These are phyloP conservation scores for Erpetoichthys calabaricus DNA, from an alignment of 2,797 vertebrate genomes.

Conservation along the genomic window DNA sequence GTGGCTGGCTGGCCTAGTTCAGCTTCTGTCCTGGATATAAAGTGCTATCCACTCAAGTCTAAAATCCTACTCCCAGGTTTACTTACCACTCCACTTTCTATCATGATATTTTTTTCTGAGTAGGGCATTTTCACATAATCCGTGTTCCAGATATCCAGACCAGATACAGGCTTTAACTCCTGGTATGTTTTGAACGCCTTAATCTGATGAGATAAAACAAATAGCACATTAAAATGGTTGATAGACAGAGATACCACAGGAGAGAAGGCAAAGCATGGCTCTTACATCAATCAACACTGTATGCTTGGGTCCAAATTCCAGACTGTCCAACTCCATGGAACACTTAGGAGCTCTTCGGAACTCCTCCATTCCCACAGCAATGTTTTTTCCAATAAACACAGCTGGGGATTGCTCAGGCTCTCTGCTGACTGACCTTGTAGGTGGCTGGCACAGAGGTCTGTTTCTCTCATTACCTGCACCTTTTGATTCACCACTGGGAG, in stretches of 20 bases:
- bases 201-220: neutral
- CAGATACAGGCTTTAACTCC: rapidly evolving
- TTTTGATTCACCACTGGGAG: neutral
- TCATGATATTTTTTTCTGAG: neutral
- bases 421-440: neutral
- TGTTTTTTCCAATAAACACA: neutral
- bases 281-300: conserved; percentile 41
- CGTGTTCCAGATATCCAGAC: conserved; percentile 16
- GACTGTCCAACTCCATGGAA: rapidly evolving
- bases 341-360: conserved; percentile 18
- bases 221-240: neutral
- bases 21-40: no score
- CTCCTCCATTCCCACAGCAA: neutral
- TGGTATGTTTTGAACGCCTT: rapidly evolving
- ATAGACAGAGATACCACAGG: neutral
- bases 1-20: no score
- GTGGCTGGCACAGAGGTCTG: neutral
- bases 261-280: neutral
- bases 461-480: no score
- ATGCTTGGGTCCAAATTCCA: neutral
- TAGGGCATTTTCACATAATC: conserved; percentile 40
- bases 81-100: neutral
- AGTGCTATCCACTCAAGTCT: no score
- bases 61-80: neutral
- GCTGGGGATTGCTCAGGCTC: neutral